These are phyloP conservation scores for Lemur catta DNA, from an alignment of 2,797 vertebrate genomes.

Conservation along the genomic window DNA sequence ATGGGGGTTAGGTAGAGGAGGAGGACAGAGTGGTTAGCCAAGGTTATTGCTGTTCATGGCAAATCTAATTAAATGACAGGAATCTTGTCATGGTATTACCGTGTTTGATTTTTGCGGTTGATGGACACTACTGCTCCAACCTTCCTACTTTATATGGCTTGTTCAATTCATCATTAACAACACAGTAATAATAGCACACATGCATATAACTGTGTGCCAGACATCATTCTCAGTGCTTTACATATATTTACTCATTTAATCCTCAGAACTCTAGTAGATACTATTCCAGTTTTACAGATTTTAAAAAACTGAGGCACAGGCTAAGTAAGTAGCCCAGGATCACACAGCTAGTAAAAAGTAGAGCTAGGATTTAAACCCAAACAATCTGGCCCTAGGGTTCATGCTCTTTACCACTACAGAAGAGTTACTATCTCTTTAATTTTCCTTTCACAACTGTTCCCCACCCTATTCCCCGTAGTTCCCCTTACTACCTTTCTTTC, in stretches of 20 bases:
- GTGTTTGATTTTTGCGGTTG: slow-evolving; percentile 60
- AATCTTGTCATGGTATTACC: slow-evolving; percentile 18
- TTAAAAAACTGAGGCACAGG: not conserved
- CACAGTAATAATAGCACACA: not conserved
- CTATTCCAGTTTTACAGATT: slow-evolving; percentile 27
- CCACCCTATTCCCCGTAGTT: not conserved
- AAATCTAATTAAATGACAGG: slow-evolving; percentile 70
- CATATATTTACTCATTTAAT: not conserved
- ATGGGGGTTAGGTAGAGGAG: slow-evolving; percentile 31
- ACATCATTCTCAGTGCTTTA: not conserved
- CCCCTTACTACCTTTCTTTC: not conserved
- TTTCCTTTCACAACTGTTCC: not conserved
- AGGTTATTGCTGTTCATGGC: slow-evolving; percentile 62
- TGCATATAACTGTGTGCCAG: not conserved
- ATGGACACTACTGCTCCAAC: not conserved
- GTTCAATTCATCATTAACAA: not conserved
- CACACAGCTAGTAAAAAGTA: slow-evolving; percentile 14
- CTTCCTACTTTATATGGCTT: slow-evolving; percentile 4
- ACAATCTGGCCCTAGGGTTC: not conserved
- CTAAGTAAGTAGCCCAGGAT: not conserved
- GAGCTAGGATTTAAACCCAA: slow-evolving; percentile 1
- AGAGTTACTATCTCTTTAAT: not conserved
- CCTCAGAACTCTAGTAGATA: slow-evolving; percentile 2
- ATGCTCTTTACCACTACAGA: not conserved
- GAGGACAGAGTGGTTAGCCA: slow-evolving; percentile 8